Evolutionary conservation across 2,888 invertebrate species (phyloP).

Genomic region (Bhutanitis thaidina): DNA sequence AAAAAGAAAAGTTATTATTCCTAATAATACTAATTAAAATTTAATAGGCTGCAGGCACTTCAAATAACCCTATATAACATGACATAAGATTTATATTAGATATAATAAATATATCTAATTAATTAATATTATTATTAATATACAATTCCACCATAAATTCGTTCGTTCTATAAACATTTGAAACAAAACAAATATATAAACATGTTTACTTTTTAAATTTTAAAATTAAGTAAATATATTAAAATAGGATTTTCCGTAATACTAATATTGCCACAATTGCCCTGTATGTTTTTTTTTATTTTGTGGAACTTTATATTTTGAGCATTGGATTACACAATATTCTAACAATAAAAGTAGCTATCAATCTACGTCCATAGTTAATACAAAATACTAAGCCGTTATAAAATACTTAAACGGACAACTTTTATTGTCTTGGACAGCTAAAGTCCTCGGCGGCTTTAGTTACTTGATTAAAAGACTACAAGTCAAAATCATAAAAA

Average conservation of each 20-base stretch:
- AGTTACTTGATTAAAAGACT: too few species aligned
- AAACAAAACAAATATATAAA: constrained; percentile 50
- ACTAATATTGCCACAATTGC: constrained; percentile 20
- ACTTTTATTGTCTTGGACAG: not conserved
- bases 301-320: constrained; percentile 20
- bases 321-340: constrained; percentile 11
- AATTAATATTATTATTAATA: too few species aligned
- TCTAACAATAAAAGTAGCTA: not conserved
- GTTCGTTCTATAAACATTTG: constrained; percentile 48
- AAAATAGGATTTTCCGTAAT: constrained; percentile 17
- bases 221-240: constrained; percentile 28
- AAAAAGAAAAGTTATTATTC: too few species aligned
- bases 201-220: constrained; percentile 20
- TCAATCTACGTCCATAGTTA: too few species aligned
- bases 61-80: too few species aligned
- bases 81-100: too few species aligned
- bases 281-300: constrained; percentile 15
- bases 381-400: not conserved
- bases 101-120: too few species aligned
- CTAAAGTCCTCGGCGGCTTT: too few species aligned
- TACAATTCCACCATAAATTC: constrained; percentile 8
- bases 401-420: not conserved
- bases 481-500: too few species aligned
- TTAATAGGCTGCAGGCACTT: too few species aligned
- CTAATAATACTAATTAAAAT: too few species aligned